These are phyloP conservation scores for Troilus luridus DNA, from an alignment of 2,888 invertebrate species.

Conservation along the genomic window DNA sequence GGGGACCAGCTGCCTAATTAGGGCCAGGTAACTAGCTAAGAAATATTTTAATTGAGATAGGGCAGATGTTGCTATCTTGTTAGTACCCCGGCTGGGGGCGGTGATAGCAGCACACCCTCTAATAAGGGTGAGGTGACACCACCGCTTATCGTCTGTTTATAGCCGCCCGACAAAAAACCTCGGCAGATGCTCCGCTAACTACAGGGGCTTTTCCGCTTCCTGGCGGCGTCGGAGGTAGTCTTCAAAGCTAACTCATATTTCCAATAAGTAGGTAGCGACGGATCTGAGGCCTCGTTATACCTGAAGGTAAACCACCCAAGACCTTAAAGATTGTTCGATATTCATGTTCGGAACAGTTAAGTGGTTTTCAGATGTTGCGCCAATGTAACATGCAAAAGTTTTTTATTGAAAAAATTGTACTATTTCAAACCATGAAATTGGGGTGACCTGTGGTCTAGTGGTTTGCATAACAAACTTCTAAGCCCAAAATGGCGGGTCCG, in stretches of 20 bases:
- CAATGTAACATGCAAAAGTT: no score
- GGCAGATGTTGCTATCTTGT: slow-evolving; percentile 53
- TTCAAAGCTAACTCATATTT: not conserved
- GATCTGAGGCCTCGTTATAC: not conserved
- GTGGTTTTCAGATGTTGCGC: no score
- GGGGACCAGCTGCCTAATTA: slow-evolving; percentile 52
- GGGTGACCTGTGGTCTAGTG: no score
- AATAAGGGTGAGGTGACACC: slow-evolving; percentile 57
- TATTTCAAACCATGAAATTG: no score
- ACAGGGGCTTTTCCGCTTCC: slow-evolving; percentile 36
- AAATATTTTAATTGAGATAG: slow-evolving; percentile 54
- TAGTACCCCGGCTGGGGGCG: slow-evolving; percentile 46
- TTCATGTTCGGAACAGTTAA: not conserved
- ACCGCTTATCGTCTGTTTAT: slow-evolving; percentile 53
- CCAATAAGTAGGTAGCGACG: not conserved
- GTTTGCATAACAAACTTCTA: no score
- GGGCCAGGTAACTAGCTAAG: slow-evolving; percentile 53
- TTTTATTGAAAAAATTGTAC: no score
- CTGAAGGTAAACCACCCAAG: not conserved
- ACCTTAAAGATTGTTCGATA: not conserved
- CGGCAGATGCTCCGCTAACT: slow-evolving; percentile 49
- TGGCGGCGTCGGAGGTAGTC: not conserved
- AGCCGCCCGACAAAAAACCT: not conserved
- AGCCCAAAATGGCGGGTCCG: no score
- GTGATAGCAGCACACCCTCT: slow-evolving; percentile 39